Base-by-base conservation (phyloP, 2,113 vertebrate genomes). In the Eptesicus fuscus region DNA sequence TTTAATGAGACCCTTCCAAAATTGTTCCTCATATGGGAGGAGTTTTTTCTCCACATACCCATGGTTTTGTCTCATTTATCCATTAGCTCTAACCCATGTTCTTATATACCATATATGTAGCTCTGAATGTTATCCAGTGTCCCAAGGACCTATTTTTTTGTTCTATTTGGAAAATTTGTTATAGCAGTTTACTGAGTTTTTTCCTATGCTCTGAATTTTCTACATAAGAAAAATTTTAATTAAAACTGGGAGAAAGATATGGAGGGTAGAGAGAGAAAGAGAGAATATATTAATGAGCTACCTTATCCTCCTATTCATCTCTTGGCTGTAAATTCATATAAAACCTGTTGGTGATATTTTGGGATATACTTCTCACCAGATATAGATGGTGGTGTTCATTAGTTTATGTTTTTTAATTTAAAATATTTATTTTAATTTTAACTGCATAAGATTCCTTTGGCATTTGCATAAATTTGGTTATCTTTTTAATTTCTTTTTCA, bases 141-240 rank as follows among this genome's bases (percentile, higher is more conserved):
- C 12, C 32, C 22, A n/a, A 4, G 35, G 56, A 13, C 30, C 6
- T 32, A 73, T 47, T 22, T 67, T 67, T 83, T 79, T 74, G 30
- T n/a, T 95, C 73, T 84, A 77, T 70, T 67, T 69, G 65, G 14
- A 84, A 93, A 93, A 69, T 42, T 30, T 88, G 44, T 84, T 82
- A 88, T 76, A 84, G 65, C 2, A 67, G 7, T 90, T 69, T 90
- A 25, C 28, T 74, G 12, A 28, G 6, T 53, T 74, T 83, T 79
- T 59, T 37, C 30, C 49, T 83, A 35, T 42, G 23, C 3, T 4
- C 32, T 69, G 44, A 40, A 10, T 20, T 30, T 76, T 84, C 51
- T 65, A n/a, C 42, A 47, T 88, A 69, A 70, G 65, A 88, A 80
- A 49, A 49, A 14, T 49, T 88, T 84, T 47, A 56, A 30, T 91